Evolutionary conservation across 1,140 invertebrate species (phyloP).

Genomic region (Thereuonema tuberculata): DNA sequence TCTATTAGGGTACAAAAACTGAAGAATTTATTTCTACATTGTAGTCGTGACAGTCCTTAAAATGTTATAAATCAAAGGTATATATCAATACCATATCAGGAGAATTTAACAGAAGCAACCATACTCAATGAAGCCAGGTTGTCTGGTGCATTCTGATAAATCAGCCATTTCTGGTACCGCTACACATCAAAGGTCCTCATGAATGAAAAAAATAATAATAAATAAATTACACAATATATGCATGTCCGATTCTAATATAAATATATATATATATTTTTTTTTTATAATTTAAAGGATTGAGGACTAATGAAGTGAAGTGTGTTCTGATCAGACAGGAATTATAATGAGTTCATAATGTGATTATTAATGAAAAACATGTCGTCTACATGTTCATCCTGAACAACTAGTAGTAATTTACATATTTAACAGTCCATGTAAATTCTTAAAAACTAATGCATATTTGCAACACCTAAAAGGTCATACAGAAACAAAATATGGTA

Average conservation of each 20-base stretch:
- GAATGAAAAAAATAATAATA: background rate
- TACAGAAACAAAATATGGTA: slow-evolving; percentile 21
- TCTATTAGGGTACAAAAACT: background rate
- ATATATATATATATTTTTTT: too few relatives aligned
- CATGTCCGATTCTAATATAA: background rate
- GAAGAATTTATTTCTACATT: background rate
- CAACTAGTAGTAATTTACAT: slow-evolving; percentile 9
- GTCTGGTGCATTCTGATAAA: background rate
- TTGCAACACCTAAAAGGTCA: slow-evolving; percentile 21
- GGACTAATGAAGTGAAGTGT: background rate
- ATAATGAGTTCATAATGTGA: background rate
- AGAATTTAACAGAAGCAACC: background rate
- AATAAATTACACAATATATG: background rate
- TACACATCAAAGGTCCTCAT: background rate
- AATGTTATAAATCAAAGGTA: background rate
- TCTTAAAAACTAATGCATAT: slow-evolving; percentile 23
- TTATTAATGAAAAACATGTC: background rate
- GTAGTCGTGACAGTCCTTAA: background rate
- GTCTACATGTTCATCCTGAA: slow-evolving; percentile 3
- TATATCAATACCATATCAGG: background rate
- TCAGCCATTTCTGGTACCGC: background rate
- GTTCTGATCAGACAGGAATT: background rate
- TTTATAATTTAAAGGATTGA: background rate
- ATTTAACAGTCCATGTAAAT: slow-evolving; percentile 24
- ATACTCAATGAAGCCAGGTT: background rate